Percentiles rank a stretch among this genome's conserved stretches.
phyloP scores from a whole-genome alignment of 1,140 invertebrate species.

The Melipona quadrifasciata region DNA sequence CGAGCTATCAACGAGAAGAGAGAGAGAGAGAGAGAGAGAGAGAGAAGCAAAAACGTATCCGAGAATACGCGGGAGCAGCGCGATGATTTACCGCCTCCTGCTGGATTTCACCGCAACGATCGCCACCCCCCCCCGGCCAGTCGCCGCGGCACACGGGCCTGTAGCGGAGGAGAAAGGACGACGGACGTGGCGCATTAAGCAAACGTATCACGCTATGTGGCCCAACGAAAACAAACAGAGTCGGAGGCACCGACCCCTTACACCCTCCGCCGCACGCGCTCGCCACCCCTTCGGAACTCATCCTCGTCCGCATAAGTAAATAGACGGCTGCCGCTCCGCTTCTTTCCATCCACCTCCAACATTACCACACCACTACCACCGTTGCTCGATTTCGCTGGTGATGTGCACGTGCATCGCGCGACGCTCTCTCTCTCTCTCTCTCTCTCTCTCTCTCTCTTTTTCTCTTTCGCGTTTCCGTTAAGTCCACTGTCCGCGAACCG shows the following conservation, averaged over 20 bases:
- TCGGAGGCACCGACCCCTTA: conserved; percentile 70
- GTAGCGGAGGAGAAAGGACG: conserved; percentile 64
- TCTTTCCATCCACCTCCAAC: neutral
- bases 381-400: too few relatives aligned
- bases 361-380: too few relatives aligned
- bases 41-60: conserved; percentile 67
- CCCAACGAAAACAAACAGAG: conserved; percentile 82
- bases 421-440: neutral
- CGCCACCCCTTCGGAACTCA: conserved; percentile 52
- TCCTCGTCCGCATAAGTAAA: conserved; percentile 77
- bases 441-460: neutral
- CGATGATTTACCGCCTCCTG: conserved; percentile 77
- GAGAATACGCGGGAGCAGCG: conserved; percentile 68
- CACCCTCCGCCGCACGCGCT: conserved; percentile 52
- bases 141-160: conserved; percentile 14
- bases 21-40: neutral
- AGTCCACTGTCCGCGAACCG: too few relatives aligned
- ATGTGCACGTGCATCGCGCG: too few relatives aligned
- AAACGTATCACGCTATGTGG: conserved; percentile 82
- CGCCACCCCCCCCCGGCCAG: conserved; percentile 46
- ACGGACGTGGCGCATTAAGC: conserved; percentile 79
- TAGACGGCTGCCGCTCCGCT: conserved; percentile 63
- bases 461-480: neutral
- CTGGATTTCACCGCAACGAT: conserved; percentile 74
- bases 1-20: neutral